Evolutionary conservation across 2,797 vertebrate species (phyloP), one percentile per base, ranked within the genome.

Genomic region (Leptoclinus maculatus): DNA sequence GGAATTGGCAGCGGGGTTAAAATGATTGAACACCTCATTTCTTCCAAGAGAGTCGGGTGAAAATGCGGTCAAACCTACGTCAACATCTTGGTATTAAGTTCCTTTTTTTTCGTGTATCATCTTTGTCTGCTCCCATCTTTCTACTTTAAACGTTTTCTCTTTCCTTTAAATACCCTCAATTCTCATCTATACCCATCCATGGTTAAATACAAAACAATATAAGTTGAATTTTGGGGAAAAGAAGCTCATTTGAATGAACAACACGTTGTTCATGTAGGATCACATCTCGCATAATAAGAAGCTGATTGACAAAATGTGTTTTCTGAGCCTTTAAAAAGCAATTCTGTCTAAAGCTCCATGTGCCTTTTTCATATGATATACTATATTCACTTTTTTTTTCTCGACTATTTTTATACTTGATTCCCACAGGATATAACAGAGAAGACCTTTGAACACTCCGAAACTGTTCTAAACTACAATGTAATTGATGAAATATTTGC

Each of bases 1-100:
- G 74, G 49, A 78, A 64, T 71, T 68, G 65, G 68, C 71, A 60
- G 71, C 54, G 3, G 21, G 23, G 21, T 56, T 11, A 67, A 59
- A 79, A 74, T 67, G 66, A 83, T 71, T 27, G 71, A 83, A 49
- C 12, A 6, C 19, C 45, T 41, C 2, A 7, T 69, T 73, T 74
- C 59, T 8, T 45, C 27, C 13, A 2, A 21, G 34, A 43, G 21
- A 58, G 13, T 57, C 5, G 19, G 54, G 57, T 72, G 4, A 32
- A 39, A 56, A 51, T 12, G 5, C 45, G 43, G 45, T 13, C n/a
- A 56, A 43, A 70, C 0, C 2, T 4, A 12, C 14, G 38, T 68
- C 39, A 38, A 11, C 19, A 45, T 57, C 29, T 3, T 16, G 17
- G 49, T 38, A 47, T 14, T 27, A 17, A 45, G 5, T 12, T 58